Base-by-base conservation (phyloP, 2,797 vertebrate species). In the Craterocephalus amniculus region DNA sequence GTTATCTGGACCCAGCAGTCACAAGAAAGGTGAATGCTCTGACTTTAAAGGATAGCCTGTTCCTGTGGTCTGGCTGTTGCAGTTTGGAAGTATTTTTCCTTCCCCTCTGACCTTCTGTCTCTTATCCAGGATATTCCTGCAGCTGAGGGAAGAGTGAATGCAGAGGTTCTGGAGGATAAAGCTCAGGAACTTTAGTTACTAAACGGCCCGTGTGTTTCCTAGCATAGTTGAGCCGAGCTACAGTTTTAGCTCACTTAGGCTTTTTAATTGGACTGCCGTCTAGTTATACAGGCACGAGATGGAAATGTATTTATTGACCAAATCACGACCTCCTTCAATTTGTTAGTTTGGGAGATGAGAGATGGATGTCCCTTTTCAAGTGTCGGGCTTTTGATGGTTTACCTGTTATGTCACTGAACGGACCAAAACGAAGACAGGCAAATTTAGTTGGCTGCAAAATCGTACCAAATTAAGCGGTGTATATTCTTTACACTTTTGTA, bases 1-100 rank as follows among this genome's bases (percentile, higher is more conserved):
- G 97, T 86, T 99, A 98, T 91, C 95, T 99, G 63, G 98, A 99
- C 89, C 98, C 97, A 1, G 97, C 96, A 35, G 97, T 99, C 67
- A 98, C 98, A 76, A 95, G 96, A 88, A 99, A 99, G 98, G 98
- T 99, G 93, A 97, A 96, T 51, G 18, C n/a, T 73, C 79, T 52
- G 27, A 7, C 14, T 55, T 57, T 54, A 70, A 45, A 55, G 9
- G 10, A 63, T 48, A 57, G 78, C 74, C 81, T 81, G 68, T 85
- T 74, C 70, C 69, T 40, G 51, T 27, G 31, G 2, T 26, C 43
- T 1, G 18, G 55, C 70, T 34, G 26, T 72, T 79, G 58, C 58
- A 61, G 55, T 52, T 76, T 66, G 18, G 56, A 43, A 58, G 68
- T 67, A 76, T 78, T 87, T 67, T 76, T 78, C 83, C 87, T 74